Evolutionary conservation across 2,797 vertebrate species (phyloP), one percentile per base, ranked within the genome.

Genomic region (Pseudopleuronectes americanus): DNA sequence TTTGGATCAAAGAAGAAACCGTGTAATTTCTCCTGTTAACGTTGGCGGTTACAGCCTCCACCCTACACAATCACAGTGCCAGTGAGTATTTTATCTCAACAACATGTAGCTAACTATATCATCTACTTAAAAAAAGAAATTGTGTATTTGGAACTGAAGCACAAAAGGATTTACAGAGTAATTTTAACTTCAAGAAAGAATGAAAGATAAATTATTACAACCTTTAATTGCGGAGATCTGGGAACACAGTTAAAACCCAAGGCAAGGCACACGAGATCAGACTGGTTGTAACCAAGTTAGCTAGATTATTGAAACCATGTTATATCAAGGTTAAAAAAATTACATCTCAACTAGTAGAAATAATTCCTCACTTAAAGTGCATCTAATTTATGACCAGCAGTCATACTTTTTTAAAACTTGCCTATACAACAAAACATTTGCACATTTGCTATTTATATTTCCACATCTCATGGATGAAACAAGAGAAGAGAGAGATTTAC

Each of bases 141-240:
- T 28, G 57, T 28, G 14, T 45, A 57, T 4, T 58, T 51, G 66
- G 43, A 41, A 49, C 47, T 58, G 53, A 81, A 87, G 80, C 80
- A 84, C 85, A 82, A 64, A 61, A 26, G 1, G 19, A 52, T 38
- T 38, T 38, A 49, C 47, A 19, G 8, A 43, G 23, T 66, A 1
- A 54, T 70, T 76, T 68, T 41, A 26, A 26, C 22, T 45, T 68
- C 16, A 57, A 57, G 13, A 17, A 12, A 55, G 8, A 6, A 4
- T 21, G 57, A 55, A 54, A 24, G 23, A 60, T 38, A 23, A 26
- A 26, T 60, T 53, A 47, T 53, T 22, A 55, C 48, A 69, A 41
- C 23, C 22, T 28, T 16, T 22, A 4, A 19, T 3, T 12, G 19
- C 67, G 45, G 43, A 47, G 7, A 53, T 19, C 6, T 53, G 21